phyloP scores from a whole-genome alignment of 2,113 vertebrate species.

The Corynorhinus townsendii region DNA sequence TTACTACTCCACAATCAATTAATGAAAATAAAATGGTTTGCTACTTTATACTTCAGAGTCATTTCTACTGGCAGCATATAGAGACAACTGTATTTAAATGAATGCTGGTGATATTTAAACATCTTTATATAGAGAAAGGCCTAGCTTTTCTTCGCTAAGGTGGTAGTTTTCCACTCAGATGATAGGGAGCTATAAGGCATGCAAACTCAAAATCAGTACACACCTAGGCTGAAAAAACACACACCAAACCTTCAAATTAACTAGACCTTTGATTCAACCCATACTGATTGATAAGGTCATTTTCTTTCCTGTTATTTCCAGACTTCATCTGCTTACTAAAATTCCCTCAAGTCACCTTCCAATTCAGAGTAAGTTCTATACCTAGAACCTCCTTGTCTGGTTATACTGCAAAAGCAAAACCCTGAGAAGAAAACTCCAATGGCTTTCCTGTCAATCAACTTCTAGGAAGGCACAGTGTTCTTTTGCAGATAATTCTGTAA shows the following conservation, averaged over 20 bases:
- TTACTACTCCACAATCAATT: background rate
- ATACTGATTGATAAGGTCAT: background rate
- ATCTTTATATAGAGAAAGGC: background rate
- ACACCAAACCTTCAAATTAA: background rate
- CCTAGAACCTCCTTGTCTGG: background rate
- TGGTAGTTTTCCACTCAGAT: background rate
- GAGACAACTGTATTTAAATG: background rate
- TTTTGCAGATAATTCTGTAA: constrained; percentile 56
- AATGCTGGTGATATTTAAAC: background rate
- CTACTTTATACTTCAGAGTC: background rate
- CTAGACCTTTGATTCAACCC: background rate
- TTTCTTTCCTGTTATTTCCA: background rate
- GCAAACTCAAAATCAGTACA: background rate
- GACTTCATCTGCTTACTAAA: background rate
- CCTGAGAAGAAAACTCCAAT: background rate
- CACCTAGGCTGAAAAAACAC: background rate
- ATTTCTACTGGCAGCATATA: background rate
- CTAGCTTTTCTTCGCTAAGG: background rate
- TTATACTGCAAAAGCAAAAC: constrained; percentile 38
- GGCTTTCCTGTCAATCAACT: constrained; percentile 10
- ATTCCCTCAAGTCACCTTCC: background rate
- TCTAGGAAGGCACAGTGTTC: background rate
- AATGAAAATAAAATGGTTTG: background rate
- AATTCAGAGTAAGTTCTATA: background rate
- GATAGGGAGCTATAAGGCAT: background rate